Evolutionary conservation across 2,113 vertebrate species (phyloP), one percentile per base, ranked within the genome.

Genomic region (Gasterosteus aculeatus): DNA sequence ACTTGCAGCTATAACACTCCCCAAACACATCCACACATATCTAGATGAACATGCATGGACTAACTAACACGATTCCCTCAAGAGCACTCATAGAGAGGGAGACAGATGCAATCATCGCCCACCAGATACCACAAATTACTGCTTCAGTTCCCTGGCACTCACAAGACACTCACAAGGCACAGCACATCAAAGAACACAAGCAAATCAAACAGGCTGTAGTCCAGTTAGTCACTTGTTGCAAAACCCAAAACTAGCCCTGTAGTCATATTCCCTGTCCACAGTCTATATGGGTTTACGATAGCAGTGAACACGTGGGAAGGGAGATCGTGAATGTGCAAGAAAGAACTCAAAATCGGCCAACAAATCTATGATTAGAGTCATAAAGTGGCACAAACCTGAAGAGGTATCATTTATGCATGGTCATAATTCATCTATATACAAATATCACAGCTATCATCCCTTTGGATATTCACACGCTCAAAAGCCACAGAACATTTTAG

Each of bases 151-250:
- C 63, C 77, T 75, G 69, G 84, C 77, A 26, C 51, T 46, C 51
- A 81, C 56, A 79, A 79, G 73, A 82, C 82, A 78, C 69, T 84
- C 70, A 77, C 69, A 77, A 87, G 58, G 67, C 74, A 68, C 19
- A 47, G 53, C 69, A 79, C 76, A 83, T 83, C 57, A 80, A 81
- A 85, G 78, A 72, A 80, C 78, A 72, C 44, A 54, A 80, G 63
- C 35, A 88, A 80, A 89, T 81, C 58, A 87, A 84, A 85, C 35
- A 77, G 69, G 57, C 59, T 70, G 53, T 59, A 70, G 72, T 60
- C 56, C 29, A 47, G 31, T 62, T 42, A 56, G 22, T 5, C 0
- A 15, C 5, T 3, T 22, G 22, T 54, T 56, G 26, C 14, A 4
- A 10, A 54, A 2, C 33, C 22, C 18, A 72, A 85, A 70, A 31